phyloP scores from a whole-genome alignment of 2,113 vertebrate species.

The Paramormyrops kingsleyae region DNA sequence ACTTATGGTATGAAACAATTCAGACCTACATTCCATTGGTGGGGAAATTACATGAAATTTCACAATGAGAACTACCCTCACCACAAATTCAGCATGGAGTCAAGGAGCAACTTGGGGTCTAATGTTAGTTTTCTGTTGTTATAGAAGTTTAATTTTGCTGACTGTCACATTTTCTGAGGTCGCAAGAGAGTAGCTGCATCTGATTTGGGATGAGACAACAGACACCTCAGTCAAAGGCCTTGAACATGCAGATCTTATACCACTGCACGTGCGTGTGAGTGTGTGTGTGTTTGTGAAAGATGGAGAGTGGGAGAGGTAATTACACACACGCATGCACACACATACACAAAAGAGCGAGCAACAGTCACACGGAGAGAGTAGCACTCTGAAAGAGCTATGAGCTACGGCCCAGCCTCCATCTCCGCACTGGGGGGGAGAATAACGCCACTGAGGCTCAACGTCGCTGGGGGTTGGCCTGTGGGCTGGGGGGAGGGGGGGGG shows the following conservation, averaged over 20 bases:
- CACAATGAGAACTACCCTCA: slow-evolving; percentile 4
- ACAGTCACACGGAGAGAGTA: not conserved
- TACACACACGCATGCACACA: not conserved
- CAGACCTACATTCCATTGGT: slow-evolving; percentile 1
- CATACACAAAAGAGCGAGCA: not conserved
- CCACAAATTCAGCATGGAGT: slow-evolving; percentile 2
- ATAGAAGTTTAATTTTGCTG: not conserved
- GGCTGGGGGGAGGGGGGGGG: not conserved
- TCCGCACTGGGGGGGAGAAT: not conserved
- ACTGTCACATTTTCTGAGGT: not conserved
- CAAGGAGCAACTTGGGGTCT: not conserved
- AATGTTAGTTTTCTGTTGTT: not conserved
- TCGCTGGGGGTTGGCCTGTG: not conserved
- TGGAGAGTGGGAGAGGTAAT: not conserved
- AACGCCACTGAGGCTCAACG: not conserved
- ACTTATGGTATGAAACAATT: slow-evolving; percentile 13
- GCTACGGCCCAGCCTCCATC: not conserved
- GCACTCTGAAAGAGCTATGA: not conserved
- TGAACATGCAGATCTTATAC: not conserved
- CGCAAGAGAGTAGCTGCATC: not conserved
- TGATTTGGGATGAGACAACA: not conserved
- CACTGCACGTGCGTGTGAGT: not conserved
- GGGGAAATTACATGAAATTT: not conserved
- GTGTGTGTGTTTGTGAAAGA: not conserved
- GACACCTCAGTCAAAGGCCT: not conserved